phyloP scores from a whole-genome alignment of 2,888 invertebrate genomes.

The Litoditis marina region DNA sequence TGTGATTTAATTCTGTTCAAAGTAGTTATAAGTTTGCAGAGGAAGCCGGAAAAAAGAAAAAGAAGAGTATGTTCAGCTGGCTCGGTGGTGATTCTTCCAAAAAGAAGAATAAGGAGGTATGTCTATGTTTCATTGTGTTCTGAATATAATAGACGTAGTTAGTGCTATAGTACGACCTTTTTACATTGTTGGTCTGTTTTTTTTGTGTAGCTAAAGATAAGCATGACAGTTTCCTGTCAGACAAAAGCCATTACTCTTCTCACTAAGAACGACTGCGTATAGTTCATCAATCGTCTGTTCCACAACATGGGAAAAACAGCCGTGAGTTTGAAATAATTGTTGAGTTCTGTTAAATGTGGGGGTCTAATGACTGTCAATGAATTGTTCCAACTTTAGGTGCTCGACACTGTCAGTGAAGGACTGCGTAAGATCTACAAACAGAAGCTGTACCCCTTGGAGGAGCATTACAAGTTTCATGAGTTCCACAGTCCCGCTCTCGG shows the following conservation, averaged over 20 bases:
- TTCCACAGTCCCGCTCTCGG: constrained; percentile 87
- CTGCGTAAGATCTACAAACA: constrained; percentile 87
- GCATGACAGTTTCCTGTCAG: too few relatives aligned
- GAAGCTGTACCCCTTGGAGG: constrained; percentile 84
- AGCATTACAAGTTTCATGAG: constrained; percentile 86
- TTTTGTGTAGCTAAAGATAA: too few relatives aligned
- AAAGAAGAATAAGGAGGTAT: constrained; percentile 57
- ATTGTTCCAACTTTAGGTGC: constrained; percentile 60
- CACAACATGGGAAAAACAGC: too few relatives aligned
- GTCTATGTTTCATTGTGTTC: constrained; percentile 5
- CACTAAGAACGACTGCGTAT: too few relatives aligned
- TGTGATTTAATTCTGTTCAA: too few relatives aligned
- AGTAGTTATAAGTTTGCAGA: constrained; percentile 20
- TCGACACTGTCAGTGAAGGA: constrained; percentile 85
- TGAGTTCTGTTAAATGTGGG: too few relatives aligned
- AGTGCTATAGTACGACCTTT: too few relatives aligned
- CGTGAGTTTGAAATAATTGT: too few relatives aligned
- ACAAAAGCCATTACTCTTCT: too few relatives aligned
- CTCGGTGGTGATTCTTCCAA: constrained; percentile 52
- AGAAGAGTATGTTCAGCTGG: constrained; percentile 59
- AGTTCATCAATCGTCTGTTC: too few relatives aligned
- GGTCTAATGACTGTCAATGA: neutral
- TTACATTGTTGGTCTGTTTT: neutral
- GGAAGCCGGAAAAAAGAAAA: constrained; percentile 25
- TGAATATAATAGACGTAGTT: too few relatives aligned